A percentile compares a stretch with the other conserved stretches of the same genome.
phyloP scores from a whole-genome alignment of 2,888 invertebrate genomes.

The Odontomyia ornata region DNA sequence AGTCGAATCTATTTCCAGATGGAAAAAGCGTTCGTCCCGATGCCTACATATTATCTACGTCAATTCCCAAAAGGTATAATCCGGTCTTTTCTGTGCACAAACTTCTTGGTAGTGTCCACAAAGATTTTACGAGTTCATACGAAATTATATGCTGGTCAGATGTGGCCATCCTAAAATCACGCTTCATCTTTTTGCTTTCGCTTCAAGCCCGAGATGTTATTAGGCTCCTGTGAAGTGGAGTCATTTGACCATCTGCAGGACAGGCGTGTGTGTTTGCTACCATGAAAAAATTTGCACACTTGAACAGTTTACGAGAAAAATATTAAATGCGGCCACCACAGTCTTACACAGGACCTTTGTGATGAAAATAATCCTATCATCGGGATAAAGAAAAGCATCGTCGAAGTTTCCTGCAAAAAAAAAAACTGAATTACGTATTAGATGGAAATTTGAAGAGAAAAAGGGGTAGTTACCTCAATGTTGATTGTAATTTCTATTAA shows the following conservation, averaged over 20 bases:
- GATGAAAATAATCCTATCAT: background rate
- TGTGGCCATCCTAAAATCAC: constrained; percentile 37
- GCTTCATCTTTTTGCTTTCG: constrained; percentile 29
- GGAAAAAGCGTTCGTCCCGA: background rate
- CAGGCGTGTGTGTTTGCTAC: background rate
- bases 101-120: background rate
- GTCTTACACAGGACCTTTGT: too few relatives aligned
- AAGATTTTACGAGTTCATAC: constrained; percentile 13
- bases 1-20: background rate
- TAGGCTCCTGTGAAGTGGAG: background rate
- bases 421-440: constrained; percentile 11
- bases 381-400: background rate
- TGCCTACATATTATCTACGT: background rate
- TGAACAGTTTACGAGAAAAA: constrained; percentile 15
- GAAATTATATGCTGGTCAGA: constrained; percentile 33
- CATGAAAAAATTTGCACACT: constrained; percentile 26
- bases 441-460: background rate
- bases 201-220: background rate
- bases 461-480: background rate
- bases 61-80: background rate
- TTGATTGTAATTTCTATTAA: background rate
- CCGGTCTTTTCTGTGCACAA: background rate
- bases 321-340: constrained; percentile 28
- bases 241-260: background rate
- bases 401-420: background rate